These are phyloP conservation scores for Tachina lurida DNA, from an alignment of 2,888 invertebrate species.

Conservation along the genomic window DNA sequence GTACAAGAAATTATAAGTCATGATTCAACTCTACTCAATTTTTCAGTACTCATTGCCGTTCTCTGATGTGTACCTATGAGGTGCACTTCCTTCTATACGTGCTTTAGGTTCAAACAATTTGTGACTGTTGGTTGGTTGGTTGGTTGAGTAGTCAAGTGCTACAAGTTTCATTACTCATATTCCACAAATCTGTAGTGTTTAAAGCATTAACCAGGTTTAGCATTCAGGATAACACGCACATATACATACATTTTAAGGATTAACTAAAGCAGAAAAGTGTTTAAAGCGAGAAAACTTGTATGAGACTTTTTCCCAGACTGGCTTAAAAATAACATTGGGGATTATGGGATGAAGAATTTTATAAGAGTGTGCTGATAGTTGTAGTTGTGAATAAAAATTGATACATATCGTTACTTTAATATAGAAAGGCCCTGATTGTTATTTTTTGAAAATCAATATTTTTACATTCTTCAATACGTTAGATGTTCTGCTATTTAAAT, in stretches of 20 bases:
- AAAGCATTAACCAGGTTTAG: conserved; percentile 20
- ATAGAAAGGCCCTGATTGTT: too few relatives aligned
- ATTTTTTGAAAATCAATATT: too few relatives aligned
- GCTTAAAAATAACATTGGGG: not conserved
- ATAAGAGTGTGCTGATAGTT: too few relatives aligned
- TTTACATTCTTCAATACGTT: too few relatives aligned
- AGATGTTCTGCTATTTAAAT: too few relatives aligned
- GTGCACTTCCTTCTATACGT: not conserved
- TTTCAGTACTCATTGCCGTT: too few relatives aligned
- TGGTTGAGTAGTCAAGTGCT: conserved; percentile 16
- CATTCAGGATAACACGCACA: conserved; percentile 43
- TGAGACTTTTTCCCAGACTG: not conserved
- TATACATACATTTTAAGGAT: conserved; percentile 27
- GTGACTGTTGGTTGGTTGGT: conserved; percentile 11
- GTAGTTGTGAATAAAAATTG: too few relatives aligned
- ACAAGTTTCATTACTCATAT: conserved; percentile 16
- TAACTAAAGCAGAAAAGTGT: conserved; percentile 28
- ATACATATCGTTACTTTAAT: too few relatives aligned
- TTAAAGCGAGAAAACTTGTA: not conserved
- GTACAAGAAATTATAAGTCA: too few relatives aligned
- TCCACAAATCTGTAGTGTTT: not conserved
- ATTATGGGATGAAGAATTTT: too few relatives aligned
- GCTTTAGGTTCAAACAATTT: conserved; percentile 35
- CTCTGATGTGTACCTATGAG: too few relatives aligned
- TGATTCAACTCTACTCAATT: too few relatives aligned